Conservation (phyloP, 2,888 invertebrate species). For the Aethes cnicana region DNA sequence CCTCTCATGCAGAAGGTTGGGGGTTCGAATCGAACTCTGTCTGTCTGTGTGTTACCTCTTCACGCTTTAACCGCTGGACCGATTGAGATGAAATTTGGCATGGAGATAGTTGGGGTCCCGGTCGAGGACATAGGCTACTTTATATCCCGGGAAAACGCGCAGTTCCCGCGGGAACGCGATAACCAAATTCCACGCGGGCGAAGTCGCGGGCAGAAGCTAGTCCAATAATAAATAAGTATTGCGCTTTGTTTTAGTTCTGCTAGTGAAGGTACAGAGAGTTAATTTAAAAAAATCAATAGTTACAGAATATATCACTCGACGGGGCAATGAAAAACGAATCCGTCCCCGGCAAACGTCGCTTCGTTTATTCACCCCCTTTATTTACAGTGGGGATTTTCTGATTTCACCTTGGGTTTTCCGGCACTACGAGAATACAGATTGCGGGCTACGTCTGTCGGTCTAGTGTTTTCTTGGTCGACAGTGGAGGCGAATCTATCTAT, state of each 20-base stretch:
- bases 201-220: no score
- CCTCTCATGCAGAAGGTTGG: no score
- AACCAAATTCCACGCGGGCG: no score
- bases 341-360: slow-evolving; percentile 46
- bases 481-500: no score
- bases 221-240: not conserved
- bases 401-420: slow-evolving; percentile 62
- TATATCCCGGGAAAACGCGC: no score
- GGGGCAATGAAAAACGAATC: slow-evolving; percentile 61
- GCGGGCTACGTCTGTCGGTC: slow-evolving; percentile 34
- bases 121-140: no score
- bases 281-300: slow-evolving; percentile 34
- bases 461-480: slow-evolving; percentile 15
- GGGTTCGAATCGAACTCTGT: no score
- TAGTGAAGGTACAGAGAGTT: not conserved
- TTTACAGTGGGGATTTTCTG: slow-evolving; percentile 65
- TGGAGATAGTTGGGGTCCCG: no score
- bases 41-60: no score
- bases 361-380: slow-evolving; percentile 68
- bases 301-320: slow-evolving; percentile 56
- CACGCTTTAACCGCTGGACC: no score
- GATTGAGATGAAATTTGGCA: no score
- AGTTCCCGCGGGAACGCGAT: no score
- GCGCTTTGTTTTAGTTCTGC: not conserved
- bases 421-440: slow-evolving; percentile 50